Base-by-base conservation (phyloP, 2,113 vertebrate genomes). In the Rhea pennata region DNA sequence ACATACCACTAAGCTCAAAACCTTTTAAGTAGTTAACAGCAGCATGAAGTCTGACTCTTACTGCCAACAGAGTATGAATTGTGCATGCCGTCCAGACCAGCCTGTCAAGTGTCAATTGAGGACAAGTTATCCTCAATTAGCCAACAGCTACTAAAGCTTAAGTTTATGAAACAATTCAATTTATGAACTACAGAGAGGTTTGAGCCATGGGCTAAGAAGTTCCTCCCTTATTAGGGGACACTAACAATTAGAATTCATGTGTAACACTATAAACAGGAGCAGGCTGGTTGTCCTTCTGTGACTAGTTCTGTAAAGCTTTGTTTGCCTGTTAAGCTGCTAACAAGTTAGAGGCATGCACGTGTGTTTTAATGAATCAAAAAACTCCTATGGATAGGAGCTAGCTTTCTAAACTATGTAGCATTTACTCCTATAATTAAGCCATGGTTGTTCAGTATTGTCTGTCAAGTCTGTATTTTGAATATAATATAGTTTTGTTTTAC, bases 401-500 rank as follows among this genome's bases (percentile, higher is more conserved):
- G 23, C 65, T 94, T 88, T 92, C 84, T 3, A 85, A 93, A 53
- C 71, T 91, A 66, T 14, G 33, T 21, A 94, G 87, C 76, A 44
- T 71, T 76, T 69, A 90, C 31, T 95, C 66, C 67, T 86, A 44
- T 67, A 84, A 54, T 95, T 95, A 88, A 96, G 84, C 73, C 84
- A 95, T 75, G 69, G 95, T 94, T 94, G 73, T 94, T 95, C 72
- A 6, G 71, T 74, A 89, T 97, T 6, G 39, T 85, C 93, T 94
- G 84, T 88, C 90, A 93, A 95, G 84, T 96, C 95, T 88, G 3
- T 50, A 73, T 48, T 92, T 87, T 94, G 86, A 94, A 96, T 92
- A 92, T 90, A 95, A 70, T 67, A 94, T 67, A 86, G 29, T 44
- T 88, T 89, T 50, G 1, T 29, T 81, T 58, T 36, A 48, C 64